Conservation (phyloP, 2,797 vertebrate genomes). For the Sebastolobus altivelis region DNA sequence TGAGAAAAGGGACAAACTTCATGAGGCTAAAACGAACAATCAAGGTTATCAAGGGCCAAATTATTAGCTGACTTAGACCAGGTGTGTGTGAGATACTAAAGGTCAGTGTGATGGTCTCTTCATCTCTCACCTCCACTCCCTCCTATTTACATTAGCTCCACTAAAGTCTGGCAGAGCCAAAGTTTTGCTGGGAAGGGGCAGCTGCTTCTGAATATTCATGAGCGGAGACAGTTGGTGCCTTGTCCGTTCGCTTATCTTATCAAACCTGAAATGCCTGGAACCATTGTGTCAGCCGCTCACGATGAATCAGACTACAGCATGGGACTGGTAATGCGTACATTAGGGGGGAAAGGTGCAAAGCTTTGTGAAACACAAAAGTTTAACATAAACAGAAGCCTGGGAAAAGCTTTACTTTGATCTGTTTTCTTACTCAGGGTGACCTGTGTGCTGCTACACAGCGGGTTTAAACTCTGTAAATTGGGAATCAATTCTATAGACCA, state of each 20-base stretch:
- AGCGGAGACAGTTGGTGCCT: slow-evolving; percentile 81
- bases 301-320: slow-evolving; percentile 50
- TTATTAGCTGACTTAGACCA: background rate
- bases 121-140: slow-evolving; percentile 24
- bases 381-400: background rate
- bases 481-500: slow-evolving; percentile 46
- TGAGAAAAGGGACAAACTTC: slow-evolving; percentile 22
- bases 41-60: slow-evolving; percentile 28
- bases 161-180: slow-evolving; percentile 55
- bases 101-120: slow-evolving; percentile 8
- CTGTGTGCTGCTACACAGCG: slow-evolving; percentile 10
- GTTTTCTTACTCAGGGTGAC: slow-evolving; percentile 18
- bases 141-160: slow-evolving; percentile 64
- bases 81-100: slow-evolving; percentile 27
- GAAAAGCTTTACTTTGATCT: background rate
- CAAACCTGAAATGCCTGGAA: slow-evolving; percentile 74
- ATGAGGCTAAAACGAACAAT: slow-evolving; percentile 30
- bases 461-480: slow-evolving; percentile 17
- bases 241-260: slow-evolving; percentile 81
- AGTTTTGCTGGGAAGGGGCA: slow-evolving; percentile 70
- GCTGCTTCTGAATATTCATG: slow-evolving; percentile 88
- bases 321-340: slow-evolving; percentile 19
- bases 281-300: slow-evolving; percentile 68
- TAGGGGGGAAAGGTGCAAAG: slow-evolving; percentile 8
- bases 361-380: slow-evolving; percentile 8